phyloP scores from a whole-genome alignment of 2,888 invertebrate genomes.

The Uropetala carovei region DNA sequence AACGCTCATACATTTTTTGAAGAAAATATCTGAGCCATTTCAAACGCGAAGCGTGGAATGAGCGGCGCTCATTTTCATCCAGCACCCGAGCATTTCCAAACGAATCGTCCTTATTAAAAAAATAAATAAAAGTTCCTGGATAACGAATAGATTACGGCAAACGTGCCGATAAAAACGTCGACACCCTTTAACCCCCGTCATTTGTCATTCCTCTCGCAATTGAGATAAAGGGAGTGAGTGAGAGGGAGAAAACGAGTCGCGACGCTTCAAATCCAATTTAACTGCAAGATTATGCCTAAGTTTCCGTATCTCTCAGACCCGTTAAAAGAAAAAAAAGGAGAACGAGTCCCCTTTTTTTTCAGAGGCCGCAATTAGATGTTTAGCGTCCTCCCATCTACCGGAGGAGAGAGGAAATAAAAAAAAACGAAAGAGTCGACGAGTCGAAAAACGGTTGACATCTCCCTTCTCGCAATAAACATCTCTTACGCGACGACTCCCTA shows the following conservation, averaged over 20 bases:
- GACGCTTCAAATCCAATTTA: neutral
- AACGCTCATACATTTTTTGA: too few species aligned
- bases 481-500: neutral
- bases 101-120: too few species aligned
- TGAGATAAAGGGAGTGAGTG: neutral
- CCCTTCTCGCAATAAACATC: conserved; percentile 28
- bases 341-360: neutral
- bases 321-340: neutral
- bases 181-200: neutral
- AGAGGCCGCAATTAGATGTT: neutral
- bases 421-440: too few species aligned
- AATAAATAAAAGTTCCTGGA: neutral
- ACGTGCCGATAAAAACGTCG: neutral
- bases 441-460: neutral
- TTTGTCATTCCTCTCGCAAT: neutral
- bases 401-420: neutral
- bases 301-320: neutral
- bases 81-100: too few species aligned
- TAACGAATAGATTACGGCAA: neutral
- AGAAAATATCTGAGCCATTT: too few species aligned
- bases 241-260: neutral
- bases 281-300: neutral
- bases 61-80: too few species aligned
- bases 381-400: neutral
- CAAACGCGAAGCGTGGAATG: too few species aligned